Evolutionary conservation across 2,888 invertebrate species (phyloP), one percentile per base, ranked within the genome.

Genomic region (Callinectes sapidus): DNA sequence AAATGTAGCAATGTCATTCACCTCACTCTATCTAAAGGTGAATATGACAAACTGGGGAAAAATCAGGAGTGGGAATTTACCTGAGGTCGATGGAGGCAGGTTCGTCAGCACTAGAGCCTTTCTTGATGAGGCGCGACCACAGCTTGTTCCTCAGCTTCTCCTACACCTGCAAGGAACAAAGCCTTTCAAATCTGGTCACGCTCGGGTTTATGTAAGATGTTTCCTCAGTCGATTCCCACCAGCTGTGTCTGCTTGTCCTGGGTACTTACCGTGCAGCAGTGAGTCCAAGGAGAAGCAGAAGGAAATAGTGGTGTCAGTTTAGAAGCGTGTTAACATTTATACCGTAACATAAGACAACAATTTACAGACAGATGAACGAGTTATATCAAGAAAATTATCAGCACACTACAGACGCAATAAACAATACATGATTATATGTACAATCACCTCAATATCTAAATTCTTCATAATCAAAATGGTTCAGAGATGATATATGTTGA

Each of bases 101-200:
- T 92, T 94, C 94, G 54, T 94, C 94, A 16, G 94, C 94, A 54
- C 90, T 94, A 71, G 94, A 94, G 6, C 94, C 94, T 39, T 94
- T 94, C 89, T 94, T 94, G 55, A 94, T 93, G 18, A 94, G 92
- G n/a, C 94, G 90, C 16, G 94, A 92, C 94, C 94, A 94, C 14
- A 94, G 55, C 28, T 94, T 93, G 81, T 94, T 92, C 28, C 94
- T 87, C 18, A 94, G 93, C 48, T 94, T 94, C 86, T 94, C 94
- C 94, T 94, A 39, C n/a, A 54, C 39, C 54, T 61, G 87, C n/a
- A 14, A n/a, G 28, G 87, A 87, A 91, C 35, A n/a, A 10, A 35
- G 48, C 23, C 32, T 61, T 18, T 66, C n/a, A 89, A 71, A n/a
- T 39, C 66, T 23, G 48, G 42, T 35, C 48, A 54, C n/a, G 14